Conservation (phyloP, 2,888 invertebrate species). For the Miltochrista miniata region DNA sequence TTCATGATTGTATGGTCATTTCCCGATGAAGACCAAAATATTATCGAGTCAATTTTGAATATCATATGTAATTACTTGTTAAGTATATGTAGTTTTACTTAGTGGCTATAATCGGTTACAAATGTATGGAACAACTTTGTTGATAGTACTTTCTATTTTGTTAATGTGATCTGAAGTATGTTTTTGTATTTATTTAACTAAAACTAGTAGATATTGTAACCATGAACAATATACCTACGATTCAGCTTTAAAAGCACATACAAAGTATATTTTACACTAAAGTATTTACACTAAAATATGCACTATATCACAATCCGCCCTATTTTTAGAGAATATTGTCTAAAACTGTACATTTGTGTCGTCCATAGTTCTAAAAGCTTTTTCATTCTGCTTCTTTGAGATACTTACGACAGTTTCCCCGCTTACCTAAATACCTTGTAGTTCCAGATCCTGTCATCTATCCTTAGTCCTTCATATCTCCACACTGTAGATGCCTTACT, state of each 20-base stretch:
- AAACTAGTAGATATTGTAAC: conserved; percentile 40
- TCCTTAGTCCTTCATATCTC: conserved; percentile 73
- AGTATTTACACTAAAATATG: conserved; percentile 57
- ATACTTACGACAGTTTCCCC: conserved; percentile 9
- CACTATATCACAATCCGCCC: conserved; percentile 75
- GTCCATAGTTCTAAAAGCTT: conserved; percentile 43
- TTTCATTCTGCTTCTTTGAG: conserved; percentile 23
- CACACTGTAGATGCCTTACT: conserved; percentile 93
- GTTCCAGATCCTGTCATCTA: conserved; percentile 6
- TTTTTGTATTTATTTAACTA: conserved; percentile 47
- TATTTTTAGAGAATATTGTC: conserved; percentile 72
- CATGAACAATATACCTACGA: conserved; percentile 48
- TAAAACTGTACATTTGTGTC: conserved; percentile 40
- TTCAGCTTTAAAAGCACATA: conserved; percentile 69
- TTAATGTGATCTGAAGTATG: conserved; percentile 80
- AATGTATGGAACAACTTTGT: conserved; percentile 57
- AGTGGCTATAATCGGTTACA: conserved; percentile 62
- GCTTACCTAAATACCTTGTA: conserved; percentile 1
- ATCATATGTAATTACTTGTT: conserved; percentile 66
- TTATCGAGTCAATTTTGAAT: conserved; percentile 77
- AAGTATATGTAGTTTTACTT: conserved; percentile 66
- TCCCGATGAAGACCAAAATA: conserved; percentile 72
- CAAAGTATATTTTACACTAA: conserved; percentile 64
- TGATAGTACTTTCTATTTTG: conserved; percentile 69
- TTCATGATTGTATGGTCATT: conserved; percentile 46